Percentiles rank a stretch among this genome's conserved stretches.
Evolutionary conservation across 1,140 invertebrate genomes (phyloP).

Genomic region (Bradynema listronoti): DNA sequence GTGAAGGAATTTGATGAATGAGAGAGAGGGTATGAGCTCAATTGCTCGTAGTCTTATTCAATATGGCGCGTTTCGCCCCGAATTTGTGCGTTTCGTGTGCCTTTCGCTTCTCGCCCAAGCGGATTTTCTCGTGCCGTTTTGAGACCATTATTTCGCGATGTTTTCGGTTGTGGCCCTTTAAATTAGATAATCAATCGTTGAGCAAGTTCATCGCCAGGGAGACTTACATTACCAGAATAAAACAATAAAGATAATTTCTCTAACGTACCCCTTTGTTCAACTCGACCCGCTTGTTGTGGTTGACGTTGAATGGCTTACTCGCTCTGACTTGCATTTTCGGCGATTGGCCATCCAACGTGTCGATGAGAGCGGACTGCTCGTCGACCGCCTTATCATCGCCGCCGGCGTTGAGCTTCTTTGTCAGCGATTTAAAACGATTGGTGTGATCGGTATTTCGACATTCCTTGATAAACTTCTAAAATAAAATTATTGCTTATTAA

Average conservation of each 20-base stretch:
- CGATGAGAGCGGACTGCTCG: constrained; percentile 30
- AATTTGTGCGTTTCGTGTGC: constrained; percentile 67
- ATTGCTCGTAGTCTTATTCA: not conserved
- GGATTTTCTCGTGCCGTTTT: constrained; percentile 91
- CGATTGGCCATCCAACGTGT: constrained; percentile 28
- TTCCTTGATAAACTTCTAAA: constrained; percentile 1
- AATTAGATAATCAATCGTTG: constrained; percentile 6
- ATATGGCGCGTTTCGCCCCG: constrained; percentile 28
- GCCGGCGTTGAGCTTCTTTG: too few species aligned
- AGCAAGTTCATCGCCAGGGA: constrained; percentile 63
- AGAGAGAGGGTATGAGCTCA: too few species aligned
- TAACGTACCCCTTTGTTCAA: constrained; percentile 42
- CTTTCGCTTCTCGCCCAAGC: constrained; percentile 72
- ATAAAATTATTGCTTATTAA: constrained; percentile 2
- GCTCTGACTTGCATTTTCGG: constrained; percentile 43
- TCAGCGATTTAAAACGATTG: not conserved
- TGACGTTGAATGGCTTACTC: constrained; percentile 49
- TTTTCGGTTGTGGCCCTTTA: constrained; percentile 73
- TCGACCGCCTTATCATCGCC: constrained; percentile 17
- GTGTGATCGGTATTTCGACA: constrained; percentile 2
- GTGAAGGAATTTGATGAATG: too few species aligned
- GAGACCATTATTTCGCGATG: constrained; percentile 88
- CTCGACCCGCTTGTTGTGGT: constrained; percentile 44
- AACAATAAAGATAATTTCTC: too few species aligned
- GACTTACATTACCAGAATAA: too few species aligned